Percentiles rank a stretch among this genome's conserved stretches.
These are phyloP conservation scores for Trachelus troglodyta DNA, from an alignment of 2,888 invertebrate species.

Conservation along the genomic window DNA sequence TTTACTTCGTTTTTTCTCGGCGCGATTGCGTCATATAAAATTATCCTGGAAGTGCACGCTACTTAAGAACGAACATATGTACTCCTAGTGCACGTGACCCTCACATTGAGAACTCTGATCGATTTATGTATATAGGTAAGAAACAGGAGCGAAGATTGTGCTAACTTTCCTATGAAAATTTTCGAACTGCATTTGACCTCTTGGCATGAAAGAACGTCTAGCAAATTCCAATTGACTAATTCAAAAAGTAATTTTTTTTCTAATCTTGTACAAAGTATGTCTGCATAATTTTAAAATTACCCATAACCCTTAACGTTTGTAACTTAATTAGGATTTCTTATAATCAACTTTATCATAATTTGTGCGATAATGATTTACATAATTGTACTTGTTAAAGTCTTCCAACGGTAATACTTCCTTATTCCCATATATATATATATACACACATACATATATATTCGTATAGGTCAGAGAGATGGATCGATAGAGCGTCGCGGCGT, in stretches of 20 bases:
- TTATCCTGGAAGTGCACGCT: not conserved
- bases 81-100: not conserved
- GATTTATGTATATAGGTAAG: not conserved
- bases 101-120: not conserved
- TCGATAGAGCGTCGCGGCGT: not conserved
- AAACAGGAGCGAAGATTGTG: not conserved
- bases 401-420: not conserved
- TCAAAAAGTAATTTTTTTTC: not conserved
- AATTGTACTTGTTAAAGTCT: not conserved
- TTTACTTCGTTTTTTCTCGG: not conserved
- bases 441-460: slow-evolving; percentile 15
- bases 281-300: not conserved
- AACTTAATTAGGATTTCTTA: not conserved
- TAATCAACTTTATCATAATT: not conserved
- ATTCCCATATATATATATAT: not conserved
- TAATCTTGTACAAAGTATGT: not conserved
- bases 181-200: not conserved
- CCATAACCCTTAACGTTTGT: not conserved
- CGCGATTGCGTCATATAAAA: not conserved
- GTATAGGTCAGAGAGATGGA: slow-evolving; percentile 17
- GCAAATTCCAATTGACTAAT: not conserved
- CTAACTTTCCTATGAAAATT: not conserved
- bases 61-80: not conserved
- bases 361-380: not conserved
- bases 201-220: not conserved